phyloP scores from a whole-genome alignment of 2,888 invertebrate genomes.

The Cantharis lateralis region DNA sequence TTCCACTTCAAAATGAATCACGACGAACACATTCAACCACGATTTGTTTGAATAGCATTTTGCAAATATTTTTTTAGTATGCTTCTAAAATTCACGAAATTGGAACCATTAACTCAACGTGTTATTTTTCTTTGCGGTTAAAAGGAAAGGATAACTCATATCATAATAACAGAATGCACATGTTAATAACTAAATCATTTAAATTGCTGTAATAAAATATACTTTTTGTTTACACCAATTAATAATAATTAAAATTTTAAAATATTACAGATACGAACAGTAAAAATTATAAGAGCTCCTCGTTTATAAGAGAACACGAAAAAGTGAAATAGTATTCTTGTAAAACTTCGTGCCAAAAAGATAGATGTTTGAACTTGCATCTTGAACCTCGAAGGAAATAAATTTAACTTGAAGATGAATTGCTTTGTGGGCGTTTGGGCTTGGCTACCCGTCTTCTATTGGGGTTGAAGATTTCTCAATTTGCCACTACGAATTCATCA shows the following conservation, averaged over 20 bases:
- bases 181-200: slow-evolving; percentile 34
- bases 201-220: background rate
- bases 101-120: background rate
- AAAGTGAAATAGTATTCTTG: slow-evolving; percentile 44
- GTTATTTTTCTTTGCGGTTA: slow-evolving; percentile 48
- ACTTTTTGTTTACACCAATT: background rate
- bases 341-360: slow-evolving; percentile 46
- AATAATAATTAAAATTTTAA: background rate
- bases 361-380: slow-evolving; percentile 47
- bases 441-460: slow-evolving; percentile 45
- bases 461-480: slow-evolving; percentile 50
- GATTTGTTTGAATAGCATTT: background rate
- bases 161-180: slow-evolving; percentile 51
- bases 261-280: background rate
- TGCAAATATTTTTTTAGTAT: background rate
- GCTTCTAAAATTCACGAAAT: background rate
- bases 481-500: slow-evolving; percentile 48
- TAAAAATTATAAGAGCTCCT: slow-evolving; percentile 41
- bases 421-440: slow-evolving; percentile 45
- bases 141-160: slow-evolving; percentile 52
- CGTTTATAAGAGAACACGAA: slow-evolving; percentile 39
- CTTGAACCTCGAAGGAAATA: slow-evolving; percentile 46
- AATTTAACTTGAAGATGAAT: slow-evolving; percentile 47
- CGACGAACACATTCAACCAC: background rate
- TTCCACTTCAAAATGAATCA: background rate